A percentile compares a stretch with the other conserved stretches of the same genome.
These are phyloP conservation scores for Chaenogobius annularis DNA, from an alignment of 2,113 vertebrate species.

Conservation along the genomic window DNA sequence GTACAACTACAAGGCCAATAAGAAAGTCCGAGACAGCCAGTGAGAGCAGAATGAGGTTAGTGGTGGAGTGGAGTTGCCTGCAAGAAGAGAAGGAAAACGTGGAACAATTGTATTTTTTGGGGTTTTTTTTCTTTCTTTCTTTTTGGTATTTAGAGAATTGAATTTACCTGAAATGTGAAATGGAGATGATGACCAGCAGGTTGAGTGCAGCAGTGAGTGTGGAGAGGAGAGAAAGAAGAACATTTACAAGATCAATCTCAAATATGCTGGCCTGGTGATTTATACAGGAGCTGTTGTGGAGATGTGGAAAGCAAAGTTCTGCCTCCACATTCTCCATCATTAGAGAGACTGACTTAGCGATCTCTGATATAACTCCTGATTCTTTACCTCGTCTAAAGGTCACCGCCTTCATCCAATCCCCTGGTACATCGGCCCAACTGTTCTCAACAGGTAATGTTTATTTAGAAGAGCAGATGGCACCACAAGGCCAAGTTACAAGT, in stretches of 20 bases:
- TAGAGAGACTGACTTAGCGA: background rate
- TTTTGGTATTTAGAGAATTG: background rate
- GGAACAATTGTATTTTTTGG: background rate
- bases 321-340: constrained; percentile 1
- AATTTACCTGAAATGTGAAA: constrained; percentile 9
- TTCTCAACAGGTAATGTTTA: background rate
- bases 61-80: constrained; percentile 15
- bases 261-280: background rate
- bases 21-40: constrained; percentile 14
- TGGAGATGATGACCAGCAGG: constrained; percentile 13
- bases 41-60: constrained; percentile 20
- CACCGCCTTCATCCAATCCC: background rate
- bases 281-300: constrained; percentile 9
- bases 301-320: constrained; percentile 18
- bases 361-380: background rate
- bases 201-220: background rate
- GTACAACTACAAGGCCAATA: background rate
- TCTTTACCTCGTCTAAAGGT: background rate
- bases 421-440: background rate
- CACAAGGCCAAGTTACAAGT: too few relatives aligned
- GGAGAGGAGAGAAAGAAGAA: background rate
- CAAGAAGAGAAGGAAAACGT: background rate
- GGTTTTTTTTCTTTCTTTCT: background rate
- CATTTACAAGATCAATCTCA: background rate
- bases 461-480: too few relatives aligned